These are phyloP conservation scores for Drosophila watanabei DNA, from an alignment of 1,140 invertebrate genomes.

Conservation along the genomic window DNA sequence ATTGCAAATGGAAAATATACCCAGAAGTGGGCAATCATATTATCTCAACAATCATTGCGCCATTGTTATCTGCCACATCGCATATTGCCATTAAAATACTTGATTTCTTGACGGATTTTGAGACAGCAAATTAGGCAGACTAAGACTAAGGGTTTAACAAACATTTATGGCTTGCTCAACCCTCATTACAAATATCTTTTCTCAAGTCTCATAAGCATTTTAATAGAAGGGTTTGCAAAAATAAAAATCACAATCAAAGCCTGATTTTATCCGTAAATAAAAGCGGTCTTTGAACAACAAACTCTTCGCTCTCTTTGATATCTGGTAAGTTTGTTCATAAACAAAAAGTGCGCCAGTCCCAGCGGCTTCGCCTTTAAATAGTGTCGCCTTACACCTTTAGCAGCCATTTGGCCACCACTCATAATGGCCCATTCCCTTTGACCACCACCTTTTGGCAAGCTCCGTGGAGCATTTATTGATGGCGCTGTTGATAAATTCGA, in stretches of 20 bases:
- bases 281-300: background rate
- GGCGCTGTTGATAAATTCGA: conserved; percentile 70
- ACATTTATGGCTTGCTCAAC: background rate
- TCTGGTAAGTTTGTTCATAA: conserved; percentile 26
- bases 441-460: conserved; percentile 11
- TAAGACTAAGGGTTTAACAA: background rate
- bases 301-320: conserved; percentile 5
- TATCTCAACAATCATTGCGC: background rate
- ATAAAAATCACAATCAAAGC: background rate
- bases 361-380: conserved; percentile 33
- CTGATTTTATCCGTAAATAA: background rate
- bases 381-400: conserved; percentile 40
- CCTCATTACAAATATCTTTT: background rate
- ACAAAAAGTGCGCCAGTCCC: background rate
- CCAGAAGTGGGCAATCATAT: conserved; percentile 12
- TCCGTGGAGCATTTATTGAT: conserved; percentile 66
- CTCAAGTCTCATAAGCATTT: too few relatives aligned
- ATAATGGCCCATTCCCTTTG: conserved; percentile 23
- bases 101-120: background rate
- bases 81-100: background rate
- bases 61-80: conserved; percentile 1
- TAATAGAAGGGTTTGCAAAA: background rate
- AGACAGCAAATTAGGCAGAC: background rate
- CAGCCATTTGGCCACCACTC: conserved; percentile 31
- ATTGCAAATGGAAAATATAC: background rate